Evolutionary conservation across 2,888 invertebrate species (phyloP), one percentile per base, ranked within the genome.

Genomic region (Nysson spinosus): DNA sequence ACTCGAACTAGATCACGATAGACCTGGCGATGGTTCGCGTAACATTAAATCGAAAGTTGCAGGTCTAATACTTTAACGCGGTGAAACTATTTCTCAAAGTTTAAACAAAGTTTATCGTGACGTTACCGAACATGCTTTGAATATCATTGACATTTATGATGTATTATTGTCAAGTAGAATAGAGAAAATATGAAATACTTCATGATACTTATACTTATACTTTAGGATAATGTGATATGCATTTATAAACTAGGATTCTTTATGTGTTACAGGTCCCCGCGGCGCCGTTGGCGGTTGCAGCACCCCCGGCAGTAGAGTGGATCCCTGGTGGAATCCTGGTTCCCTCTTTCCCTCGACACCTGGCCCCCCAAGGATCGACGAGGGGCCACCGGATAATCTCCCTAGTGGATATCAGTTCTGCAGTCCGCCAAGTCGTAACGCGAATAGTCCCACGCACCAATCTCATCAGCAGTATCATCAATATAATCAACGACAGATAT

Each of bases 261-360:
- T 66, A n/a, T 22, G 3, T 82, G 75, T 82, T 83, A 0, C 79
- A 87, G 87, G 84, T 86, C 79, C 84, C 78, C 85, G 85, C 84
- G 83, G 85, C 83, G 85, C 84, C 86, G 83, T 85, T 83, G 86
- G 85, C 85, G 86, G 85, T 86, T 84, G 85, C 85, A 86, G 76
- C 80, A 85, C 82, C 81, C 82, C 85, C 83, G 84, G 83, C 82
- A 84, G 82, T 86, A 85, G 83, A 83, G 83, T 86, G 85, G 86
- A 85, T 86, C 84, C 85, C 80, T 84, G 85, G 86, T 85, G 84
- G 85, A 84, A 84, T 79, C 81, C 82, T 78, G 79, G 81, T 81
- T 72, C 83, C 75, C 82, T 81, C 75, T 83, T 82, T 76, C 81
- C 85, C 71, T 77, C 83, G 70, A 79, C 78, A 64, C 80, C 86